Evolutionary conservation across 2,113 vertebrate species (phyloP).

Genomic region (Mobula birostris): DNA sequence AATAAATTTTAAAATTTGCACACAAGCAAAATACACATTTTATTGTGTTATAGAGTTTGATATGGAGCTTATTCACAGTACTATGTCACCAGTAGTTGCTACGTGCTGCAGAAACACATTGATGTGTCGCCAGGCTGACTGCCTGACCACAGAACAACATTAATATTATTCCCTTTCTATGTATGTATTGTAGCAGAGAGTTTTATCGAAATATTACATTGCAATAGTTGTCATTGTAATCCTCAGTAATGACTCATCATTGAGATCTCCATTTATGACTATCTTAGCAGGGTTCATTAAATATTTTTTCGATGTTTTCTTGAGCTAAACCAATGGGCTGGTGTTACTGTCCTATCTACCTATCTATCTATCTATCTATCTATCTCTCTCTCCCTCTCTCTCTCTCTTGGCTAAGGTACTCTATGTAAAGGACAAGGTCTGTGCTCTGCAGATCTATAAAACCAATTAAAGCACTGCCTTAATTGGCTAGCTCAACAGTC

Average conservation of each 20-base stretch:
- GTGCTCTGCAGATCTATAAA: not conserved
- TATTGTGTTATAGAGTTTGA: not conserved
- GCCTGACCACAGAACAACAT: not conserved
- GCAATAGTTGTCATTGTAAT: not conserved
- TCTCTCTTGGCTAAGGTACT: not conserved
- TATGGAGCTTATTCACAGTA: not conserved
- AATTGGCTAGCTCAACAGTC: not conserved
- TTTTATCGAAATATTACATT: not conserved
- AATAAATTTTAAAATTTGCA: constrained; percentile 23
- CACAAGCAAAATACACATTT: not conserved
- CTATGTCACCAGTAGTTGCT: not conserved
- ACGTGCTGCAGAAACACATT: not conserved
- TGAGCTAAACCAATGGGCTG: not conserved
- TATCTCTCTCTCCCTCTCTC: not conserved
- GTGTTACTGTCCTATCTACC: not conserved
- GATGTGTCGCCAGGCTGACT: not conserved
- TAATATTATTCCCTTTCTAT: not conserved
- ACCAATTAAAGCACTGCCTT: not conserved
- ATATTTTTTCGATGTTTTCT: not conserved
- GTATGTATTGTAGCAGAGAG: not conserved
- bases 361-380: too few relatives aligned
- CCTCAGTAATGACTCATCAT: not conserved
- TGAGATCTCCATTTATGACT: not conserved
- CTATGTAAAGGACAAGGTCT: not conserved
- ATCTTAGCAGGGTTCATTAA: not conserved